These are phyloP conservation scores for Poecilus cupreus DNA, from an alignment of 2,888 invertebrate genomes.

Conservation along the genomic window DNA sequence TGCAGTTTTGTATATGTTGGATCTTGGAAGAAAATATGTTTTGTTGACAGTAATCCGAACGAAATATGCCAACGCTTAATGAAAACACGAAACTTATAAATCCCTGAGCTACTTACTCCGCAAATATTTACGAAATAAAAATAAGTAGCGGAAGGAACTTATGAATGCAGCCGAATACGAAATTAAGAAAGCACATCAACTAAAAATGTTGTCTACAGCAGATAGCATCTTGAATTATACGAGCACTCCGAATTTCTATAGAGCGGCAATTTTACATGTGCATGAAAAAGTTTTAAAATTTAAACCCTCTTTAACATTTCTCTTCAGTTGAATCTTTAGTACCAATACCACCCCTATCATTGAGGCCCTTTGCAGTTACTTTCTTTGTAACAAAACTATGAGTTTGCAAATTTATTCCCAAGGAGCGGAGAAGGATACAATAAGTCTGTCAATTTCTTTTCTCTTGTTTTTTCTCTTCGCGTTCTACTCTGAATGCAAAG, in stretches of 20 bases:
- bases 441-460: conserved; percentile 22
- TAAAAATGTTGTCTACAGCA: conserved; percentile 40
- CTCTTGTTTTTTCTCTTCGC: conserved; percentile 13
- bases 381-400: conserved; percentile 34
- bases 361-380: conserved; percentile 2
- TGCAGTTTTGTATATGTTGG: neutral
- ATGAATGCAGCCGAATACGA: conserved; percentile 34
- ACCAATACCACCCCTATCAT: conserved; percentile 29
- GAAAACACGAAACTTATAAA: conserved; percentile 18
- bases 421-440: conserved; percentile 19
- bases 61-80: neutral
- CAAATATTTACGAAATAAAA: conserved; percentile 33
- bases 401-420: conserved; percentile 38
- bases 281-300: conserved; percentile 32
- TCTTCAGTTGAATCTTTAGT: conserved; percentile 28
- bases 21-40: neutral
- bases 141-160: conserved; percentile 6
- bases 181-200: conserved; percentile 40
- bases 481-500: conserved; percentile 26
- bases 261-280: too few species aligned
- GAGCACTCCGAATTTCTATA: conserved; percentile 16
- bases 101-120: conserved; percentile 19
- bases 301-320: conserved; percentile 17
- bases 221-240: conserved; percentile 42
- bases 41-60: conserved; percentile 8